Percentiles rank a stretch among this genome's conserved stretches.
Evolutionary conservation across 2,797 vertebrate species (phyloP).

Genomic region (Trichosurus vulpecula): DNA sequence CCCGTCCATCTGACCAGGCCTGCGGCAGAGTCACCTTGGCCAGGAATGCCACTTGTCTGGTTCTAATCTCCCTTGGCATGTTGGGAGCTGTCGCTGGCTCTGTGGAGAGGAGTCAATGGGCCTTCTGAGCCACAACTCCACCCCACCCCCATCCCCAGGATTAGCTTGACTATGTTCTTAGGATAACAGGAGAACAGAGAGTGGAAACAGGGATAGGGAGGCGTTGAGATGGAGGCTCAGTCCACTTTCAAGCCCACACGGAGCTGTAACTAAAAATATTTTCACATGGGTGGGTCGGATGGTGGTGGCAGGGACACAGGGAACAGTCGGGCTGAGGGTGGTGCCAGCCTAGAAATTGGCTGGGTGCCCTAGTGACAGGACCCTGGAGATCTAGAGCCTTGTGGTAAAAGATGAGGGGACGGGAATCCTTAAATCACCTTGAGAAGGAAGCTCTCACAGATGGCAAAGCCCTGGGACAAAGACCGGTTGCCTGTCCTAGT

Average conservation of each 20-base stretch:
- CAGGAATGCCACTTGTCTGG: neutral
- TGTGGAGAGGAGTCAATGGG: neutral
- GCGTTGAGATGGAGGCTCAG: neutral
- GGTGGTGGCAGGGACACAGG: neutral
- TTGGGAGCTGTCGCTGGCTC: neutral
- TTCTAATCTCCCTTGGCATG: neutral
- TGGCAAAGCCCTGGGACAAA: neutral
- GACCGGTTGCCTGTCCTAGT: neutral
- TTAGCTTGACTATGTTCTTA: neutral
- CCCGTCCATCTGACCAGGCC: neutral
- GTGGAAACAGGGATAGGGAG: neutral
- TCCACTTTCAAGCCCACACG: neutral
- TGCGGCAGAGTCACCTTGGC: neutral
- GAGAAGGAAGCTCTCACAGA: neutral
- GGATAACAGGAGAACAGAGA: neutral
- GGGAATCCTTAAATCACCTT: neutral
- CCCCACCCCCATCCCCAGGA: too few species aligned
- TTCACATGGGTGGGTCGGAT: neutral
- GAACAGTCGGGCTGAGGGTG: neutral
- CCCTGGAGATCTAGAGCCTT: neutral
- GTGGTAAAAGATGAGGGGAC: neutral
- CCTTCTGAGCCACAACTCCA: too few species aligned
- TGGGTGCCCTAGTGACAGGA: neutral
- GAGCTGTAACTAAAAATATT: neutral
- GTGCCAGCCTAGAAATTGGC: neutral